phyloP scores from a whole-genome alignment of 2,113 vertebrate genomes.

The Ornithorhynchus anatinus region DNA sequence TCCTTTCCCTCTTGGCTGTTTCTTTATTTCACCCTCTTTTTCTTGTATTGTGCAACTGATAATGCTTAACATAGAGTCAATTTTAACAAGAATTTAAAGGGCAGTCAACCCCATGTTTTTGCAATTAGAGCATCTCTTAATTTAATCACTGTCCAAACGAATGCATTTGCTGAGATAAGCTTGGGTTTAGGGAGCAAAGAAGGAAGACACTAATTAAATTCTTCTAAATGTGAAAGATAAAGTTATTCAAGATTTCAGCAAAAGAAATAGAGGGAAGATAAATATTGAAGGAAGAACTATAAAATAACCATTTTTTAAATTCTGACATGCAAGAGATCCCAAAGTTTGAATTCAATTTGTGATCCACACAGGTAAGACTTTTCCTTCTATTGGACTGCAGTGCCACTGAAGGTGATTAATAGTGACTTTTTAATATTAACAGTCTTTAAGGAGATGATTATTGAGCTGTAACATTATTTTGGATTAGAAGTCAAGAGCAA shows the following conservation, averaged over 20 bases:
- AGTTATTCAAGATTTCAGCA: not conserved
- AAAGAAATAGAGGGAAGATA: not conserved
- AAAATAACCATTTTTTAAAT: constrained; percentile 5
- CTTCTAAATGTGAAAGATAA: not conserved
- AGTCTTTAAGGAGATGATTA: not conserved
- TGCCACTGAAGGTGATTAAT: constrained; percentile 2
- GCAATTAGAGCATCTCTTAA: not conserved
- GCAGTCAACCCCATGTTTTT: not conserved
- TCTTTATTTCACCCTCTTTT: not conserved
- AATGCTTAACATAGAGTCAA: too few species aligned
- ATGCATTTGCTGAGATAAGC: not conserved
- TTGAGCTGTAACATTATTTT: too few species aligned
- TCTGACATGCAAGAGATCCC: not conserved
- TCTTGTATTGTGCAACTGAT: too few species aligned
- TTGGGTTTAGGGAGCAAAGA: not conserved
- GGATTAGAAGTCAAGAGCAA: too few species aligned
- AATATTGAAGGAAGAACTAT: not conserved
- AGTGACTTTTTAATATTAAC: not conserved
- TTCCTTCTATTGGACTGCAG: not conserved
- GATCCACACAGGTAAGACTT: not conserved
- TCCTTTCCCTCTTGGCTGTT: not conserved
- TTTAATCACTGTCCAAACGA: not conserved
- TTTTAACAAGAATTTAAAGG: not conserved
- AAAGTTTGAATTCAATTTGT: not conserved
- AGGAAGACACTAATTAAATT: not conserved